Evolutionary conservation across 2,797 vertebrate genomes (phyloP).

Genomic region (Etheostoma perlongum): DNA sequence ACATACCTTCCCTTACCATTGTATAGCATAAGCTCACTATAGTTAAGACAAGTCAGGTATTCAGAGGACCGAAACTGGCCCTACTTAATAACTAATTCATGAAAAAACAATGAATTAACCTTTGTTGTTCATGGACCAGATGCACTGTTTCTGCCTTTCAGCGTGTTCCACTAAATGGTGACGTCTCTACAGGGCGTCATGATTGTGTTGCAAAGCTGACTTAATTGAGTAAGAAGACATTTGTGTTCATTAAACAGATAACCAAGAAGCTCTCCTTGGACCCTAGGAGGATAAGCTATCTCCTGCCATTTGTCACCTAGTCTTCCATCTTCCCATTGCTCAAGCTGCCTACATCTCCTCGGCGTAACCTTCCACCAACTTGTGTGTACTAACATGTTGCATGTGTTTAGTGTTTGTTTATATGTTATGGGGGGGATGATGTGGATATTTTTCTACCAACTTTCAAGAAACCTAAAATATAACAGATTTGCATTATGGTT

Average conservation of each 20-base stretch:
- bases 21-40: not conserved
- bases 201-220: not conserved
- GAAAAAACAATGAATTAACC: not conserved
- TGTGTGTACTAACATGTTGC: conserved; percentile 27
- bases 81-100: not conserved
- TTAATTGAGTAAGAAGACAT: not conserved
- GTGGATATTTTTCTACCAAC: not conserved
- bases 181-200: not conserved
- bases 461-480: not conserved
- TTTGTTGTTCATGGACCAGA: not conserved
- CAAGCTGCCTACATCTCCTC: not conserved
- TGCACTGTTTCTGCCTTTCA: not conserved
- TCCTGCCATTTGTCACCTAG: not conserved
- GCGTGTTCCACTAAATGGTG: not conserved
- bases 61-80: not conserved
- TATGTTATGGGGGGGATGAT: not conserved
- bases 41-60: not conserved
- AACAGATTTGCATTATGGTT: not conserved
- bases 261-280: not conserved
- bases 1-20: not conserved
- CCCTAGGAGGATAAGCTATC: not conserved
- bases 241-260: conserved; percentile 9
- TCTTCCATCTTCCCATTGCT: not conserved
- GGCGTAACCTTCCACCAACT: not conserved
- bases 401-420: not conserved